Base-by-base conservation (phyloP, 2,797 vertebrate species). In the Sphaeramia orbicularis region DNA sequence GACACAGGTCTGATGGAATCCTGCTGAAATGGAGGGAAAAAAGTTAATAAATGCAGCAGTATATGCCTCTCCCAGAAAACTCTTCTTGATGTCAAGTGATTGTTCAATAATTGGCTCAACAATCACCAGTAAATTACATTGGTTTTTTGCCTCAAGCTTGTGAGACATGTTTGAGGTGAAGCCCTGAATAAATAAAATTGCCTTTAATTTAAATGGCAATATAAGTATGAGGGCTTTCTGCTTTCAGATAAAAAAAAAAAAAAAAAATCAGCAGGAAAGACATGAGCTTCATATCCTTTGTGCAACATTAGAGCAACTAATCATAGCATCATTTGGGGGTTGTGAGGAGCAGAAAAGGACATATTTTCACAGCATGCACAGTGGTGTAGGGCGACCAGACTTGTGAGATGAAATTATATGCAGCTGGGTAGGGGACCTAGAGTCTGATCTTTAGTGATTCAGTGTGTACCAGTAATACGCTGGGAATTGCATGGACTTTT, bases 401-500 rank as follows among this genome's bases (percentile, higher is more conserved):
- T 15, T 51, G 41, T 35, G 27, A 75, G 56, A 10, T 44, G 42
- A 62, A 61, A 44, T 63, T 32, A 35, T 40, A 35, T 66, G 49
- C 72, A 76, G 69, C 54, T 44, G 54, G 62, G 43, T 38, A 52
- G 8, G 54, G 42, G 47, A 71, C 45, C 44, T 37, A 12, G 24
- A 62, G 57, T 62, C 63, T 38, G 19, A 65, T 86, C 47, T 68
- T 63, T 45, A 84, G 44, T 9, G 44, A 81, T 77, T 38, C 48
- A 48, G 27, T 60, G 63, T 47, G 65, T 32, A 53, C 42, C 37
- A 16, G 63, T 78, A 83, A 84, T 79, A 74, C 80, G 63, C 41
- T 60, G 42, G 40, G 76, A 65, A 83, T 83, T 69, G 65, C 37
- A 80, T 54, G 56, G 65, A 56, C 30, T 66, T 72, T 24, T 24